Conservation (phyloP, 2,797 vertebrate species). For the Sus cebifrons region DNA sequence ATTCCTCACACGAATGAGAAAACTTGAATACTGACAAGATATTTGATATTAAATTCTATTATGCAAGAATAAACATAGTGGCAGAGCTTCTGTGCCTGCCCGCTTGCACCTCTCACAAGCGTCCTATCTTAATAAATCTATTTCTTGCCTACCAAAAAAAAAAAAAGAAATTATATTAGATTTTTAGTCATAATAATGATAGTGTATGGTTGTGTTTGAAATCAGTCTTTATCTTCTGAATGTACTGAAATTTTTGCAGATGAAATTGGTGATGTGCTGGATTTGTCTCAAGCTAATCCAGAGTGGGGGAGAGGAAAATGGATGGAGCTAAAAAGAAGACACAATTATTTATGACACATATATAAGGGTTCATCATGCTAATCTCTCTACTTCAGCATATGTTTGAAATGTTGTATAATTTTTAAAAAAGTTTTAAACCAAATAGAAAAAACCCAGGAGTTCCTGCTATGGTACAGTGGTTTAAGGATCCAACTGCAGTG, state of each 20-base stretch:
- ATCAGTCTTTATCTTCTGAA: background rate
- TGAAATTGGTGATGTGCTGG: background rate
- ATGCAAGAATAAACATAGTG: too few relatives aligned
- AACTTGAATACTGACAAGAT: background rate
- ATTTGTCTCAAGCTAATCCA: constrained; percentile 18
- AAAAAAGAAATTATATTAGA: background rate
- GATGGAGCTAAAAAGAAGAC: background rate
- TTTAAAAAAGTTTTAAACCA: background rate
- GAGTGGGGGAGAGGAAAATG: background rate
- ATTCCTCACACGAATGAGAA: background rate
- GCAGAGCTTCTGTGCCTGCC: too few relatives aligned
- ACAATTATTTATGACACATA: background rate
- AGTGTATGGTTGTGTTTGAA: background rate
- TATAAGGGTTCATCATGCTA: background rate
- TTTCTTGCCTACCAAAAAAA: too few relatives aligned
- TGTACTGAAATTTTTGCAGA: background rate
- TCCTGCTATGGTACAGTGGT: too few relatives aligned
- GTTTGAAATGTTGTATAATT: background rate
- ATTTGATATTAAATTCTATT: background rate
- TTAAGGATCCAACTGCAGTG: too few relatives aligned
- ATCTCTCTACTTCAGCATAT: background rate
- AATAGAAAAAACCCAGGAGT: background rate
- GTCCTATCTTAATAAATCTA: too few relatives aligned
- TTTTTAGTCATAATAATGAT: background rate
- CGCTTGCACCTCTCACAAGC: too few relatives aligned